These are phyloP conservation scores for Leptopilina syphax DNA, from an alignment of 2,888 invertebrate genomes.

Conservation along the genomic window DNA sequence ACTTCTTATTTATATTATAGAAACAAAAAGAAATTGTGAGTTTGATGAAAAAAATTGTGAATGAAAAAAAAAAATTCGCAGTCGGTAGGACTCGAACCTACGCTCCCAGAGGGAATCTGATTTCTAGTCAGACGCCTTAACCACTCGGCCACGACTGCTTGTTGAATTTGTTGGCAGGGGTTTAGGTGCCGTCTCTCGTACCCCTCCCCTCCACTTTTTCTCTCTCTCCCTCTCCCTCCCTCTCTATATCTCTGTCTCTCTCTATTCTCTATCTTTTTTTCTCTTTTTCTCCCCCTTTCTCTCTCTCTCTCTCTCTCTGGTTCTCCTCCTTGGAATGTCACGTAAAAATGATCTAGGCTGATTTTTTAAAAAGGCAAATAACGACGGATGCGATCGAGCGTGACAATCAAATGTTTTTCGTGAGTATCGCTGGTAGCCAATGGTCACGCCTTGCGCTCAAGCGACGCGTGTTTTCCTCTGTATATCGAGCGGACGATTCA, in stretches of 20 bases:
- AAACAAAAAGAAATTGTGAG: too few relatives aligned
- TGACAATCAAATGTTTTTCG: conserved; percentile 65
- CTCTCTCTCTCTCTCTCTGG: too few relatives aligned
- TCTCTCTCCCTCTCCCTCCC: not conserved
- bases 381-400: conserved; percentile 65
- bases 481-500: conserved; percentile 48
- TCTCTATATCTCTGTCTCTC: too few relatives aligned
- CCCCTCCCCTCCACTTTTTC: not conserved
- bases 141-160: conserved; percentile 90
- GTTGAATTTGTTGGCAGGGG: too few relatives aligned
- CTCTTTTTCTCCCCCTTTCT: too few relatives aligned
- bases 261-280: too few relatives aligned
- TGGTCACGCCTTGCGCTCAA: conserved; percentile 66
- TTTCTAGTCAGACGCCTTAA: conserved; percentile 93
- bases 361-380: conserved; percentile 63
- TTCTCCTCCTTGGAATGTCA: conserved; percentile 19
- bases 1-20: too few relatives aligned
- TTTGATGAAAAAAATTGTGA: too few relatives aligned
- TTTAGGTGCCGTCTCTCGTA: too few relatives aligned
- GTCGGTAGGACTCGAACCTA: conserved; percentile 93
- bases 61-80: conserved; percentile 77
- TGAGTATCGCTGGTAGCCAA: conserved; percentile 66
- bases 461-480: conserved; percentile 62
- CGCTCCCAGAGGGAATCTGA: conserved; percentile 93
- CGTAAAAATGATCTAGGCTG: conserved; percentile 46